Evolutionary conservation across 2,113 vertebrate species (phyloP).

Genomic region (Hippoglossus stenolepis): DNA sequence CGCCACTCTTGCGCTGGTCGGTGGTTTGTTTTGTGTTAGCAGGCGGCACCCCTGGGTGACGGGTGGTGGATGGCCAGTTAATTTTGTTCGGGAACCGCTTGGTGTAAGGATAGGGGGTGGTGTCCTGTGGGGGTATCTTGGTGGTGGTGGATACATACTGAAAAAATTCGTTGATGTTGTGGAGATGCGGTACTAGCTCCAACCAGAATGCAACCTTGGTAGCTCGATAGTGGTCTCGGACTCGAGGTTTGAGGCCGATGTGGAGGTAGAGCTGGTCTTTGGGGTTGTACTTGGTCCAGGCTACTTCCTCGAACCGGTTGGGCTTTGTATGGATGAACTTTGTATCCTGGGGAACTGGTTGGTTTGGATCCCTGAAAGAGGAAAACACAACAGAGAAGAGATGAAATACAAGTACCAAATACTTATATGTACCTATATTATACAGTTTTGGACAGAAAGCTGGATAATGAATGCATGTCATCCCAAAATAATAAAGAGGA

Average conservation of each 20-base stretch:
- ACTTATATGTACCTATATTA: neutral
- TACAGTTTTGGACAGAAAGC: no score
- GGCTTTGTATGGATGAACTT: constrained; percentile 98
- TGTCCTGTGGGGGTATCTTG: constrained; percentile 94
- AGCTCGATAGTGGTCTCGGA: constrained; percentile 94
- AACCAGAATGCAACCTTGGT: constrained; percentile 98
- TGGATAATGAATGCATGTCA: neutral
- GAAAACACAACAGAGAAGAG: constrained; percentile 37
- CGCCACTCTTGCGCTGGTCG: constrained; percentile 86
- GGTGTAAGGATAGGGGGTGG: constrained; percentile 93
- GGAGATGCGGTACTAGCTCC: constrained; percentile 93
- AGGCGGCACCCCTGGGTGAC: constrained; percentile 90
- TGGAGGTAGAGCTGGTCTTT: constrained; percentile 97
- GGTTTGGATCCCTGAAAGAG: constrained; percentile 91
- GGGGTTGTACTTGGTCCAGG: constrained; percentile 97
- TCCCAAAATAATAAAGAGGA: neutral
- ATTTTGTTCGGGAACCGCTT: constrained; percentile 91
- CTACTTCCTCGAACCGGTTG: constrained; percentile 97
- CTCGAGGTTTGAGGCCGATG: constrained; percentile 93
- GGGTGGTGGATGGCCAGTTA: constrained; percentile 92
- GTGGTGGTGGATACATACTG: constrained; percentile 96
- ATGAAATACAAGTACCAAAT: neutral
- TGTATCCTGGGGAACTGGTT: constrained; percentile 96
- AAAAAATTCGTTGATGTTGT: constrained; percentile 95
- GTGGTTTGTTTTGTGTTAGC: constrained; percentile 91